These are phyloP conservation scores for Stegodyphus mimosarum DNA, from an alignment of 1,140 invertebrate genomes.

Conservation along the genomic window DNA sequence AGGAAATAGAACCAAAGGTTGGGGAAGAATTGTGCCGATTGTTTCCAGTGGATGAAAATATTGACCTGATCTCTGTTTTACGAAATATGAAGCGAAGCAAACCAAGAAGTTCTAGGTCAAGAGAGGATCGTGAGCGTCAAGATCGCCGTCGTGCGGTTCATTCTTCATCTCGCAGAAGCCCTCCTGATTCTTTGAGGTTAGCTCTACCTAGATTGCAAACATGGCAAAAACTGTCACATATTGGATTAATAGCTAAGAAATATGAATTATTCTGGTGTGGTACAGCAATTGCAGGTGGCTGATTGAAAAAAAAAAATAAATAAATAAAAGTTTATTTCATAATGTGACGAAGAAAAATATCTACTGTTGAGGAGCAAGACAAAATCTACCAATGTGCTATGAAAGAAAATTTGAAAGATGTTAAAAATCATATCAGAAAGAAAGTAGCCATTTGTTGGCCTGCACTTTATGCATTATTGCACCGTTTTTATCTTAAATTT, in stretches of 20 bases:
- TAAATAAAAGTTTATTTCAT: background rate
- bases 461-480: background rate
- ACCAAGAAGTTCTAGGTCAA: slow-evolving; percentile 19
- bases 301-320: background rate
- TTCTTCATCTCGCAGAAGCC: slow-evolving; percentile 55
- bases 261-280: slow-evolving; percentile 12
- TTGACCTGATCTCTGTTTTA: slow-evolving; percentile 90
- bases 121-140: slow-evolving; percentile 38
- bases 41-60: slow-evolving; percentile 92
- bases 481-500: slow-evolving; percentile 6
- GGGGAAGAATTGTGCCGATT: slow-evolving; percentile 93
- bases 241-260: slow-evolving; percentile 41
- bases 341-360: background rate
- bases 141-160: slow-evolving; percentile 34
- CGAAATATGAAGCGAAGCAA: slow-evolving; percentile 75
- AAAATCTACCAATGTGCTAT: background rate
- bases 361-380: background rate
- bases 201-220: slow-evolving; percentile 17
- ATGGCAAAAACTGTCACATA: slow-evolving; percentile 38
- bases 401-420: background rate
- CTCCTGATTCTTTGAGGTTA: slow-evolving; percentile 61
- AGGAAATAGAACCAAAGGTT: slow-evolving; percentile 95
- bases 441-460: background rate
- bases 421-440: background rate
- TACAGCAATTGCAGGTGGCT: slow-evolving; percentile 23